Evolutionary conservation across 2,797 vertebrate genomes (phyloP).

Genomic region (Taenioides sp.): DNA sequence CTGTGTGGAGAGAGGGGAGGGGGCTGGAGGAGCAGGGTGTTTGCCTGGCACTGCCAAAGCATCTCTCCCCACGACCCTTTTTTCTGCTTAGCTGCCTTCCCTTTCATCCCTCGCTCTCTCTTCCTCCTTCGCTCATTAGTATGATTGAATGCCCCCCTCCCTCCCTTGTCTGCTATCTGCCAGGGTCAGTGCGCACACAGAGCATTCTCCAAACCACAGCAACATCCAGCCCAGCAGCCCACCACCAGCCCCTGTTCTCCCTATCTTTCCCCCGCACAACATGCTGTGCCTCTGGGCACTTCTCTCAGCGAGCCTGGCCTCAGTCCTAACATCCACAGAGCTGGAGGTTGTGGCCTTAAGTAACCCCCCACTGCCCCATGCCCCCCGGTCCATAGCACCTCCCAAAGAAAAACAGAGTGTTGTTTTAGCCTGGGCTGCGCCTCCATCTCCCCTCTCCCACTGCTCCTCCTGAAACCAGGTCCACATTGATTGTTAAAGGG

Average conservation of each 20-base stretch:
- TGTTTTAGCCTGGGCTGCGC: conserved; percentile 21
- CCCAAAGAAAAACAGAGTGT: conserved; percentile 25
- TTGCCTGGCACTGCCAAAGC: conserved; percentile 46
- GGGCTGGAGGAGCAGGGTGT: conserved; percentile 31
- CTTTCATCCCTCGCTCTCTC: conserved; percentile 38
- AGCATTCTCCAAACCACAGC: conserved; percentile 49
- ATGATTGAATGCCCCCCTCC: conserved; percentile 66
- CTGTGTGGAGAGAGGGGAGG: conserved; percentile 5
- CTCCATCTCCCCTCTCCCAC: conserved; percentile 37
- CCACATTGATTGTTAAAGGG: conserved; percentile 69
- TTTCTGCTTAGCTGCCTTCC: conserved; percentile 35
- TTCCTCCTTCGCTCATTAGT: conserved; percentile 64
- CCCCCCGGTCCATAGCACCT: conserved; percentile 27
- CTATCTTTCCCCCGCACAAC: conserved; percentile 40
- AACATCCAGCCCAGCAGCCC: conserved; percentile 17
- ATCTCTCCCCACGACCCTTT: conserved; percentile 11
- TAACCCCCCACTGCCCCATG: conserved; percentile 19
- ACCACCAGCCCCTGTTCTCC: conserved; percentile 13
- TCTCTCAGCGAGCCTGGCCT: conserved; percentile 41
- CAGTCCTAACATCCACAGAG: conserved; percentile 47
- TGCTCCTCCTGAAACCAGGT: conserved; percentile 46
- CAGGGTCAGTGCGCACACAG: conserved; percentile 66
- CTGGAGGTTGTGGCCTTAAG: conserved; percentile 55
- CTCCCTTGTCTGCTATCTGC: conserved; percentile 61
- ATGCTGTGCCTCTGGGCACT: conserved; percentile 43